A percentile compares a stretch with the other conserved stretches of the same genome.
phyloP scores from a whole-genome alignment of 2,888 invertebrate genomes.

The Agrochola litura region DNA sequence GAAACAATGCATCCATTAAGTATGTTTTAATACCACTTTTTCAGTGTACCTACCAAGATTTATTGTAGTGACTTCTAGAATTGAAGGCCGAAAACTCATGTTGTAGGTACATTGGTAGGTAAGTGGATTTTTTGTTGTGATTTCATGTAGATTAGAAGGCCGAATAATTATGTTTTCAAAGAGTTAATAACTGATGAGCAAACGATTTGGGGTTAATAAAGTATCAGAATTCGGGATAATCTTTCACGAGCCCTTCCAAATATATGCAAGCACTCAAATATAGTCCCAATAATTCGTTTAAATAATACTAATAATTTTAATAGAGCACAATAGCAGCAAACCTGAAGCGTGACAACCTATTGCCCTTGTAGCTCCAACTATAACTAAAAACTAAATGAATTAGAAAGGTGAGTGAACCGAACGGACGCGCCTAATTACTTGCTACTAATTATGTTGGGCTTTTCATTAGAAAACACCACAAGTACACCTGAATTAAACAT shows the following conservation, averaged over 20 bases:
- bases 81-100: background rate
- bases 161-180: too few relatives aligned
- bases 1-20: background rate
- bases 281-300: background rate
- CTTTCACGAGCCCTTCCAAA: background rate
- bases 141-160: background rate
- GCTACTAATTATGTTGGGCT: conserved; percentile 41
- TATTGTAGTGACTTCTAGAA: conserved; percentile 1
- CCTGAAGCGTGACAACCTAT: conserved; percentile 18
- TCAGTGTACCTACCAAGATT: background rate
- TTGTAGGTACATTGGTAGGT: too few relatives aligned
- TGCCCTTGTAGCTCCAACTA: conserved; percentile 23
- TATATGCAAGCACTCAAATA: background rate
- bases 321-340: background rate
- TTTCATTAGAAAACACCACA: conserved; percentile 26
- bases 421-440: conserved; percentile 42
- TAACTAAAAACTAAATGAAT: conserved; percentile 35
- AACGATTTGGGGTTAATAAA: too few relatives aligned
- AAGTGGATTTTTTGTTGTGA: background rate
- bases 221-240: background rate
- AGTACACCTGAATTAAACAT: conserved; percentile 2
- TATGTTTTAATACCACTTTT: background rate
- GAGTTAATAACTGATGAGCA: background rate
- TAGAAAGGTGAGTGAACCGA: conserved; percentile 48
- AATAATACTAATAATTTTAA: background rate